A percentile compares a stretch with the other conserved stretches of the same genome.
Evolutionary conservation across 1,140 invertebrate species (phyloP).

Genomic region (Notospermus geniculatus): DNA sequence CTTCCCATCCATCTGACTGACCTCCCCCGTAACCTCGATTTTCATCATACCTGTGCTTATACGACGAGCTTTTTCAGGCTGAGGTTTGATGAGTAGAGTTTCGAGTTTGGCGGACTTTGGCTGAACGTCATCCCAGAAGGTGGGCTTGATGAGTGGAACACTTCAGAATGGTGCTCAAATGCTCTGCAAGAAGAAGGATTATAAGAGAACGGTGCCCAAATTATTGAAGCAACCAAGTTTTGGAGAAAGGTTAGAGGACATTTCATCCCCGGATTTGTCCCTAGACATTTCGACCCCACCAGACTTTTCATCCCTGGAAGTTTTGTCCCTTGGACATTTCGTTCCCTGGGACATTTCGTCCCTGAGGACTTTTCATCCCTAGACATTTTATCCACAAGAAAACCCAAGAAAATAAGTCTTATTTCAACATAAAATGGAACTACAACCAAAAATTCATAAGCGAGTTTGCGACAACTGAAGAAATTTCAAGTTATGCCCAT

Average conservation of each 20-base stretch:
- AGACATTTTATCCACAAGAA: no score
- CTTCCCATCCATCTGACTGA: constrained; percentile 6
- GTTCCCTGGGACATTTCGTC: no score
- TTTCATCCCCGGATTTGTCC: no score
- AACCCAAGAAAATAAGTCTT: no score
- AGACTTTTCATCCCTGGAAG: no score
- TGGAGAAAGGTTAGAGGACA: no score
- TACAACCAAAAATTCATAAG: neutral
- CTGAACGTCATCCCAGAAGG: constrained; percentile 1
- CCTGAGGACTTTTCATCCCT: no score
- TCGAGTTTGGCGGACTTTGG: constrained; percentile 14
- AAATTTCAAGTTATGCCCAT: neutral
- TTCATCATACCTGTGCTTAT: constrained; percentile 56
- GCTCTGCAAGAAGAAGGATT: neutral
- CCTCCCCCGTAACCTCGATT: constrained; percentile 37
- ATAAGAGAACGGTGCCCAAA: no score
- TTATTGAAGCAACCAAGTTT: no score
- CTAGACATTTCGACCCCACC: no score
- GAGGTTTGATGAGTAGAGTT: constrained; percentile 12
- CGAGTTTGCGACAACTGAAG: neutral
- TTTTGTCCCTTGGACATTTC: no score
- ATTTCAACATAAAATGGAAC: no score
- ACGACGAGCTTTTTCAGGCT: constrained; percentile 33
- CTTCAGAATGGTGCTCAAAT: constrained; percentile 9
- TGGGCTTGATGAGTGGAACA: constrained; percentile 12